A percentile compares a stretch with the other conserved stretches of the same genome.
phyloP scores from a whole-genome alignment of 2,797 vertebrate species.

The Coilia nasus region DNA sequence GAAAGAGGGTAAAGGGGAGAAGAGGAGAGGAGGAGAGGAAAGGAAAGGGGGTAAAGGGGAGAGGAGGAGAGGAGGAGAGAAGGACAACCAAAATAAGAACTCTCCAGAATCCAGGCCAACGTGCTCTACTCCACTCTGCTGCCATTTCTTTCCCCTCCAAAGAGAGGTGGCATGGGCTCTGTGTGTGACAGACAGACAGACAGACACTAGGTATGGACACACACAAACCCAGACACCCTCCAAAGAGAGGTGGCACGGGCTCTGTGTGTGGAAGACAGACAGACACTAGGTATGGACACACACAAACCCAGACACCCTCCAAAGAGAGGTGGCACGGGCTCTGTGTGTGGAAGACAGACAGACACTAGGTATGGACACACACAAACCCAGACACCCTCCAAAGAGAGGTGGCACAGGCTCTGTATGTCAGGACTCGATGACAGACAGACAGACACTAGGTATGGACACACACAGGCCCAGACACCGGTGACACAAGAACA shows the following conservation, averaged over 20 bases:
- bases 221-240: constrained; percentile 39
- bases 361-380: constrained; percentile 20
- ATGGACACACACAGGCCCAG: constrained; percentile 20
- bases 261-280: neutral
- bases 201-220: neutral
- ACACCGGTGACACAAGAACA: constrained; percentile 40
- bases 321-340: constrained; percentile 26
- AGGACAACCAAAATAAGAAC: constrained; percentile 11
- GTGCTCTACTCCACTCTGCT: neutral
- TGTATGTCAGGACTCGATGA: neutral
- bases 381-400: constrained; percentile 43
- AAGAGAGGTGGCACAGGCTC: constrained; percentile 19
- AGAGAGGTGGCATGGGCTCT: constrained; percentile 16
- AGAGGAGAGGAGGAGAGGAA: neutral
- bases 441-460: neutral
- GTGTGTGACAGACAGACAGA: neutral
- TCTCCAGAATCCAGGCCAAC: constrained; percentile 32
- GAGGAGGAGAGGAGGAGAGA: neutral
- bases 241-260: constrained; percentile 28
- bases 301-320: constrained; percentile 41
- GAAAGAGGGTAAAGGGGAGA: neutral
- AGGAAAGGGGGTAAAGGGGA: neutral
- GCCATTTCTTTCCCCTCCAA: constrained; percentile 23
- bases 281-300: constrained; percentile 20
- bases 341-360: neutral